Evolutionary conservation across 53 echinoderm and acorn worm genomes (phyloP), one percentile per base, ranked within the genome.

Genomic region (Paelopatides confundens): DNA sequence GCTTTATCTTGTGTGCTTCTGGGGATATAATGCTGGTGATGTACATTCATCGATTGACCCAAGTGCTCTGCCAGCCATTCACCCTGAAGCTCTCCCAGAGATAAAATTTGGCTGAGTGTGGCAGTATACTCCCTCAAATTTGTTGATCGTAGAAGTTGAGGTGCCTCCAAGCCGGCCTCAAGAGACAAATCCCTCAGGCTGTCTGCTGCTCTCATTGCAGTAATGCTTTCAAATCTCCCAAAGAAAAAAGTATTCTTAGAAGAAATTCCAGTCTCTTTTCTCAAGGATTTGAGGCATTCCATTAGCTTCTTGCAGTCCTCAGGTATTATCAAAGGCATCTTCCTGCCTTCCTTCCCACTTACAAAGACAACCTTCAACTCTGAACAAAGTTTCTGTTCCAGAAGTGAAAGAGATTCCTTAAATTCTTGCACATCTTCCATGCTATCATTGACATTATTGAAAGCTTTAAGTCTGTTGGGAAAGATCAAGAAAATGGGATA

Each of bases 41-140:
- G 91, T 31, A 91, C 82, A 17, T 82, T 71, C 2, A 91, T 64
- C 30, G 48, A 81, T 33, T 91, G 87, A 15, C 63, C 63, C 63
- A 62, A 28, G 54, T 90, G 91, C 5, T 68, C 82, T 10, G 91
- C 87, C 6, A 91, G 43, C 91, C 82, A 87, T 47, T 91, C 81
- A 21, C 79, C 27, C 50, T 91, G 23, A 52, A 66, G 81, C 35
- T 65, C 29, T 31, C 62, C 39, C 32, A 91, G 66, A 37, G 52
- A 31, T 35, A 91, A 63, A 5, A 91, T 43, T 66, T 91, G 69
- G 66, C 63, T 71, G 4, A 87, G 38, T 63, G 79, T 90, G 11
- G 90, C 90, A 15, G 76, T 36, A 47, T 92, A 88, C 39, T 92
- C 74, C 32, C 88, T 40, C 85, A 85, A 5, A 38, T 88, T 85